Evolutionary conservation across 2,113 vertebrate genomes (phyloP).

Genomic region (Hemichromis elongatus): DNA sequence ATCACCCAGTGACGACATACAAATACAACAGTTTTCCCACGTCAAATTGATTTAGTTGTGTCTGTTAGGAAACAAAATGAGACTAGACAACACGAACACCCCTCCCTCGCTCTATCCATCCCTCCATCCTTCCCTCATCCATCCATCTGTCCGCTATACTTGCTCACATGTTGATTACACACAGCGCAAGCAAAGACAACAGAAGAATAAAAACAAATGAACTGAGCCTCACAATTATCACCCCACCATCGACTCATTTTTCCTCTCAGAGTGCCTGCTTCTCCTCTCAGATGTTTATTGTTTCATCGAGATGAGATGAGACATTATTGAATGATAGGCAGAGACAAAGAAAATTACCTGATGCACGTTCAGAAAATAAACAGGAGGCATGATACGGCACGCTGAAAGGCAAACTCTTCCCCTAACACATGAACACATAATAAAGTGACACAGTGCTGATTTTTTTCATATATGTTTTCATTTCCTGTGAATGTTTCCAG

Average conservation of each 20-base stretch:
- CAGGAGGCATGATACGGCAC: background rate
- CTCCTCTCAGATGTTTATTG: slow-evolving; percentile 21
- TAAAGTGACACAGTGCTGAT: background rate
- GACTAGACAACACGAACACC: slow-evolving; percentile 61
- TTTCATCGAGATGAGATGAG: slow-evolving; percentile 1
- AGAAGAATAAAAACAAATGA: slow-evolving; percentile 55
- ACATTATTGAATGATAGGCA: slow-evolving; percentile 12
- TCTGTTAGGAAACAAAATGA: slow-evolving; percentile 90
- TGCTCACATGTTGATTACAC: slow-evolving; percentile 51
- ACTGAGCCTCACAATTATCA: slow-evolving; percentile 40
- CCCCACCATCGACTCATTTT: background rate
- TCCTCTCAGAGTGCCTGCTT: background rate
- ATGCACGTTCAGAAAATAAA: background rate
- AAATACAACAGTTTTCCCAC: slow-evolving; percentile 91
- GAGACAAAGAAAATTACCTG: background rate
- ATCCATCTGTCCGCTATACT: slow-evolving; percentile 31
- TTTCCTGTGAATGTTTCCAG: background rate
- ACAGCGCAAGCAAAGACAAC: slow-evolving; percentile 42
- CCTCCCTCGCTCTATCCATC: background rate
- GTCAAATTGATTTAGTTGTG: slow-evolving; percentile 88
- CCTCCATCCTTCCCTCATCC: slow-evolving; percentile 6
- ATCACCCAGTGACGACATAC: slow-evolving; percentile 87
- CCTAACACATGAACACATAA: background rate
- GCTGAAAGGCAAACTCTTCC: background rate
- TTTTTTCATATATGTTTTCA: background rate